These are phyloP conservation scores for Cremastinae sp. DNA, from an alignment of 2,888 invertebrate genomes.

Conservation along the genomic window DNA sequence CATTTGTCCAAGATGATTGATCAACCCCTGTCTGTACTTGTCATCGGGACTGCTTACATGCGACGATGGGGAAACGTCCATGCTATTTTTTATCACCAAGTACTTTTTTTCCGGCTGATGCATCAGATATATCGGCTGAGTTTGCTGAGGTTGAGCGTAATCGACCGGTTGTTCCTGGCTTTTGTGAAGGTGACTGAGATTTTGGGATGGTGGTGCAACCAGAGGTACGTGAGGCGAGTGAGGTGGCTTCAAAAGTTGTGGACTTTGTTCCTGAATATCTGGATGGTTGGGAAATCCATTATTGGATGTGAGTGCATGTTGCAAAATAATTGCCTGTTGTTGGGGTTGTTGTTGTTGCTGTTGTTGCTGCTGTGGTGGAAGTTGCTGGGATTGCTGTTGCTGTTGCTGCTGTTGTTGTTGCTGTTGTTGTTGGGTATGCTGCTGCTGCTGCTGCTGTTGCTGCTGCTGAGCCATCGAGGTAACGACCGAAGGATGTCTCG, in stretches of 20 bases:
- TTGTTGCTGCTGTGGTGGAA: constrained; percentile 74
- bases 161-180: constrained; percentile 75
- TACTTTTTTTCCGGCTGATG: constrained; percentile 83
- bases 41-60: constrained; percentile 81
- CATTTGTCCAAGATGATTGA: constrained; percentile 73
- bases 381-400: constrained; percentile 75
- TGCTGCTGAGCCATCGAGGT: constrained; percentile 76
- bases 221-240: constrained; percentile 74
- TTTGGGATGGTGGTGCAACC: constrained; percentile 71
- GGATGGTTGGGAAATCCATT: constrained; percentile 75
- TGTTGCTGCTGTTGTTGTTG: constrained; percentile 73
- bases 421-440: constrained; percentile 70
- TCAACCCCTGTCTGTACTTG: constrained; percentile 73
- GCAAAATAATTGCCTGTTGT: constrained; percentile 79
- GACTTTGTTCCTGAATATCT: constrained; percentile 72
- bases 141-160: constrained; percentile 72
- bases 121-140: constrained; percentile 67
- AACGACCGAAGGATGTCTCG: constrained; percentile 77
- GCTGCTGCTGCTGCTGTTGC: constrained; percentile 76
- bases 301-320: constrained; percentile 80
- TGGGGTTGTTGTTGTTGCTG: constrained; percentile 74
- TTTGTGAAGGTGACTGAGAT: constrained; percentile 73
- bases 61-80: constrained; percentile 70
- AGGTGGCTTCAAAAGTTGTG: constrained; percentile 72
- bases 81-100: constrained; percentile 84